These are phyloP conservation scores for Cydia amplana DNA, from an alignment of 1,140 invertebrate genomes.

Conservation along the genomic window DNA sequence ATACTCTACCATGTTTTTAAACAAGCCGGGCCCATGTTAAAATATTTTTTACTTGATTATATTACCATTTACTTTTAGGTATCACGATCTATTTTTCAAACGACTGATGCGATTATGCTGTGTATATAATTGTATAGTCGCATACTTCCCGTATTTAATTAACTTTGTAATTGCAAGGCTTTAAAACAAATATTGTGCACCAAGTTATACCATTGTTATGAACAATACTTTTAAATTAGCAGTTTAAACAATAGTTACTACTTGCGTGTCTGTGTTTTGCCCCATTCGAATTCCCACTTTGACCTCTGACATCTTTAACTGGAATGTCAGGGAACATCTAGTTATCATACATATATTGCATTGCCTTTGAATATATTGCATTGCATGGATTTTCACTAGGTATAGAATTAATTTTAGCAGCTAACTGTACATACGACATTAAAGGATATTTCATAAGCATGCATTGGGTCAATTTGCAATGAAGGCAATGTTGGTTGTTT, in stretches of 20 bases:
- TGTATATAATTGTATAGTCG: too few species aligned
- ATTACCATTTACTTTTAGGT: too few species aligned
- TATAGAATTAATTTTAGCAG: too few species aligned
- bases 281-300: not conserved
- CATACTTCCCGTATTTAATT: not conserved
- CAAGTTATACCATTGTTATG: not conserved
- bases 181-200: not conserved
- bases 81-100: too few species aligned
- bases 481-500: not conserved
- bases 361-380: not conserved
- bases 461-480: too few species aligned
- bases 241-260: constrained; percentile 9
- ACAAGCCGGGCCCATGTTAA: too few species aligned
- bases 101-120: too few species aligned
- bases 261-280: not conserved
- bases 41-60: too few species aligned
- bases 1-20: too few species aligned
- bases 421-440: too few species aligned
- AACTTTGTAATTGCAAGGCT: not conserved
- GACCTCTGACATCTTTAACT: constrained; percentile 2
- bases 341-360: not conserved
- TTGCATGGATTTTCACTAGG: not conserved
- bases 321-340: not conserved
- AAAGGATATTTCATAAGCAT: too few species aligned
- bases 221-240: constrained; percentile 5